Percentiles rank a stretch among this genome's conserved stretches.
Conservation (phyloP, 2,797 vertebrate species). For the Enteromius trimaculatus region DNA sequence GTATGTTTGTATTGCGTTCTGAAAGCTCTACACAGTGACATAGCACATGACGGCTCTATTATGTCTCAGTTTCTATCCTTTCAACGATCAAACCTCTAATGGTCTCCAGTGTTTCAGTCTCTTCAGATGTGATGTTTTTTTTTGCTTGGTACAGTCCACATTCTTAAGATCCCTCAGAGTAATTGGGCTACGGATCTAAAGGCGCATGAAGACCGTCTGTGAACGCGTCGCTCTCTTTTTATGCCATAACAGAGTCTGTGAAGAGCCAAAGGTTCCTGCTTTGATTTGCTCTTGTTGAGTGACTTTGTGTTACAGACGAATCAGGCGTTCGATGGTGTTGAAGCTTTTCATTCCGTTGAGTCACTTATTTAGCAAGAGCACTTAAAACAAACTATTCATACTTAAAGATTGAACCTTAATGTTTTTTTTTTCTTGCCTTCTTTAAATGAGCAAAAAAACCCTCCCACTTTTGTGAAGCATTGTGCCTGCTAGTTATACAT, state of each 20-base stretch:
- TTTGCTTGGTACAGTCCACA: background rate
- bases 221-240: background rate
- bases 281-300: background rate
- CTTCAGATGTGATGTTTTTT: background rate
- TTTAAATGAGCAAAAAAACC: constrained; percentile 1
- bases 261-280: background rate
- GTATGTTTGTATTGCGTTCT: background rate
- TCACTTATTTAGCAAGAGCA: background rate
- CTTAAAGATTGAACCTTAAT: background rate
- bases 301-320: background rate
- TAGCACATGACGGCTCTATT: background rate
- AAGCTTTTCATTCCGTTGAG: background rate
- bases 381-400: background rate
- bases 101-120: constrained; percentile 12
- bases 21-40: background rate
- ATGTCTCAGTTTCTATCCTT: constrained; percentile 9
- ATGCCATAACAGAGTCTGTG: background rate
- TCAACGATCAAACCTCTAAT: constrained; percentile 1
- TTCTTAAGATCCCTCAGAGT: constrained; percentile 11
- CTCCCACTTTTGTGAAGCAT: background rate
- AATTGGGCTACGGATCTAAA: constrained; percentile 1
- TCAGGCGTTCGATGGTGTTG: background rate
- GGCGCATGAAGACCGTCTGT: background rate
- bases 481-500: background rate
- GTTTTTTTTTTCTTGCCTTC: background rate